Base-by-base conservation (phyloP, 1,140 invertebrate genomes). In the Helicoverpa armigera region DNA sequence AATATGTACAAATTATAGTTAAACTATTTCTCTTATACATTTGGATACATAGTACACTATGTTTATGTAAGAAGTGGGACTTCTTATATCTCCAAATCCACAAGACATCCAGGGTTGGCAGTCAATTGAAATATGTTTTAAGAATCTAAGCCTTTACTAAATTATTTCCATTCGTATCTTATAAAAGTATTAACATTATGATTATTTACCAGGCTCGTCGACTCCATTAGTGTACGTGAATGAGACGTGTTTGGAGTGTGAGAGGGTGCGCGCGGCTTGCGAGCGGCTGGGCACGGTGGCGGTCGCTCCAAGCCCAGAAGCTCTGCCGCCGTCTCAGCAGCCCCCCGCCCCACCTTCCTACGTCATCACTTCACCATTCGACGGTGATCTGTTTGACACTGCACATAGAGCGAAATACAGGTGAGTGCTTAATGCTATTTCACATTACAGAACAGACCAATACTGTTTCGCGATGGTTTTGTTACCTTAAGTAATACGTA, bases 341-440 rank as follows among this genome's bases (percentile, higher is more conserved):
- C 86, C 89, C 56, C 89, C 89, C 7, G 86, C 87, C 43, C 87
- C 91, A n/a, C 88, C 90, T n/a, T 85, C 90, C 67, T 94, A 94
- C 84, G 87, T 94, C 79, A 86, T 93, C 83, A 93, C 91, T 58
- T 69, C 89, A 16, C 90, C 90, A 31, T 93, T 93, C 70, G 90
- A 91, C 16, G 94, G 91, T 53, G 92, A 94, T 54, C 86, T 94
- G 23, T 94, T 94, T 88, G 93, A 94, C 84, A 89, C 92, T 29
- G 93, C 93, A 70, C 91, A 94, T 78, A 93, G 89, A 87, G 91
- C 93, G 18, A 94, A 94, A 86, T 94, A 94, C 86, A 94, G 93
- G 93, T 94, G 4, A 88, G 91, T 88, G 48, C 18, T 72, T 76
- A 61, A 29, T 18, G 50, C 54, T 43, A 53, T 76, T 76, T 75